Percentiles rank a stretch among this genome's conserved stretches.
Evolutionary conservation across 2,888 invertebrate genomes (phyloP).

Genomic region (Lepetodrilus schrolli): DNA sequence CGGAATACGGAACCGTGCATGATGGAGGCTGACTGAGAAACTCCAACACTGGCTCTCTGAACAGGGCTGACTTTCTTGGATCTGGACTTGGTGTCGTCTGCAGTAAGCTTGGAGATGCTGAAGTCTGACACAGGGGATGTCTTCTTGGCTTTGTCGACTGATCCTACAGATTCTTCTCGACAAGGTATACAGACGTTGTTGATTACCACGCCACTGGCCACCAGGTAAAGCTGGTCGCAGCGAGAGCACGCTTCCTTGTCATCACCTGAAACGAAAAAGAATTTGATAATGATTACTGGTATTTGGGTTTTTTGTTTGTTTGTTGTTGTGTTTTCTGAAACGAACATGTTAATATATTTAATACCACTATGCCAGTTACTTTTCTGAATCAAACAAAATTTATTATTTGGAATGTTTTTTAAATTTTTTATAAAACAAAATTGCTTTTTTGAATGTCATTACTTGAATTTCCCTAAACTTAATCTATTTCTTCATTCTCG

Average conservation of each 20-base stretch:
- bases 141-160: not conserved
- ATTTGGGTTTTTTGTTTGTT: too few relatives aligned
- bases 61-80: not conserved
- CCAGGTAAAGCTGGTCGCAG: conserved; percentile 18
- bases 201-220: not conserved
- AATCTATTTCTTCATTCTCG: too few relatives aligned
- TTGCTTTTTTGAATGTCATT: too few relatives aligned
- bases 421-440: too few relatives aligned
- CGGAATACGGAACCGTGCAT: conserved; percentile 2
- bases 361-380: too few relatives aligned
- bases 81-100: conserved; percentile 11
- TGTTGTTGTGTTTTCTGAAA: too few relatives aligned
- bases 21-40: not conserved
- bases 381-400: too few relatives aligned
- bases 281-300: not conserved
- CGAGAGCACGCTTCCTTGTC: conserved; percentile 9
- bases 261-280: not conserved
- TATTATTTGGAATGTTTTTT: too few relatives aligned
- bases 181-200: conserved; percentile 28
- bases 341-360: too few relatives aligned
- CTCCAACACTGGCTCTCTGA: not conserved
- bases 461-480: too few relatives aligned
- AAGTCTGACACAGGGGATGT: conserved; percentile 50
- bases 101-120: conserved; percentile 61
- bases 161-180: not conserved